Evolutionary conservation across 2,113 vertebrate species (phyloP), one percentile per base, ranked within the genome.

Genomic region (Indicator indicator): DNA sequence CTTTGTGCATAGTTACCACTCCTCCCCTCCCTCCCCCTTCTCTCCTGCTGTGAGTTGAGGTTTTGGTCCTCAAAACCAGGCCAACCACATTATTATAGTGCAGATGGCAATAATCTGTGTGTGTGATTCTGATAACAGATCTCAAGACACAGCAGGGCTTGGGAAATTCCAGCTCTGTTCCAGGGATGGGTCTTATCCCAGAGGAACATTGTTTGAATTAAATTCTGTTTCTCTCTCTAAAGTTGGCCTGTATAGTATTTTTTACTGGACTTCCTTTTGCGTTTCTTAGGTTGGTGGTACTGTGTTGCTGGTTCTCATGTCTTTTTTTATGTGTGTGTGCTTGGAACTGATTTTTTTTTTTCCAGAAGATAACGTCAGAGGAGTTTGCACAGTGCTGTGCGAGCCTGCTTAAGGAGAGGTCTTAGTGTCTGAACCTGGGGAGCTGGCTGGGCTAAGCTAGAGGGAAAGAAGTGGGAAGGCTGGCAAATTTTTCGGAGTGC

Each of bases 21-120:
- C 73, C 58, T 81, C 42, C 62, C 12, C 33, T 80, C 14, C 26
- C 42, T 50, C 38, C 50, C 65, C 56, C 42, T 71, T 19, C 27
- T 85, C 19, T 89, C 62, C 65, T 68, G 69, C 73, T 93, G 85
- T 2, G 69, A 75, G 30, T 6, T 82, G 83, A 62, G 79, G 79
- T 86, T 95, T 90, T 88, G 88, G 15, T 90, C 5, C 78, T 88
- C 17, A n/a, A 62, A 56, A n/a, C 82, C 91, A 85, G 72, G 44
- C 60, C 84, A 87, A 50, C 32, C 79, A 13, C 28, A 9, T 58
- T 23, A 56, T 54, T 56, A 55, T 11, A 64, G 86, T 38, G 59
- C 88, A 93, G 93, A 72, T 83, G 86, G 94, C 79, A 92, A 50
- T 44, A 68, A 76, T 77, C 86, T 48, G 63, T 55, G 63, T 40